A percentile compares a stretch with the other conserved stretches of the same genome.
phyloP scores from a whole-genome alignment of 2,797 vertebrate species.

The Scolopax bukidnonensis region DNA sequence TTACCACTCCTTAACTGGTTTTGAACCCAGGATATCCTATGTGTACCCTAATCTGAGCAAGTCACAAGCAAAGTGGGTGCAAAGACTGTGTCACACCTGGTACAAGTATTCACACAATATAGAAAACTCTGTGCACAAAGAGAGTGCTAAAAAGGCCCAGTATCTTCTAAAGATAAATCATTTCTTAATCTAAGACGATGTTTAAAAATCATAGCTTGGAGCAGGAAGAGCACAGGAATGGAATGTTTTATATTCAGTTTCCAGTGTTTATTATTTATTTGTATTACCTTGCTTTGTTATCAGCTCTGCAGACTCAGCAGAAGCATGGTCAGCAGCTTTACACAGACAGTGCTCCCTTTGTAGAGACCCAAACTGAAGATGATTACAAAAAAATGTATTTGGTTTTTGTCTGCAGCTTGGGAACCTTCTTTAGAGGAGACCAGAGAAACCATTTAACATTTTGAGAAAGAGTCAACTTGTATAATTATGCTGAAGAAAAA shows the following conservation, averaged over 20 bases:
- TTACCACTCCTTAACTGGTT: background rate
- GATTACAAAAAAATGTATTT: background rate
- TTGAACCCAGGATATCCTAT: background rate
- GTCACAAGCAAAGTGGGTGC: background rate
- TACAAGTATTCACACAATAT: background rate
- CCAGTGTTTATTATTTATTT: constrained; percentile 39
- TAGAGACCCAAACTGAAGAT: background rate
- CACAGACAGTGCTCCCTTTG: constrained; percentile 29
- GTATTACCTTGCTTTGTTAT: constrained; percentile 25
- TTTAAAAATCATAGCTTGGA: background rate
- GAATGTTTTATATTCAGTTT: background rate
- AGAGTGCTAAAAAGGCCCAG: rapidly evolving
- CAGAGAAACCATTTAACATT: background rate
- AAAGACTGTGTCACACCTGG: background rate
- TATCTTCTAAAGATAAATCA: background rate
- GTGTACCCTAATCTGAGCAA: background rate
- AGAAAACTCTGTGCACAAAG: background rate
- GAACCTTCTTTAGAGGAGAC: background rate
- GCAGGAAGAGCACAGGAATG: background rate
- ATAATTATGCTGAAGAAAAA: background rate
- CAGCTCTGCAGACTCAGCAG: constrained; percentile 10
- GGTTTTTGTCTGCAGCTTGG: background rate
- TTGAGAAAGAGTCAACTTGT: background rate
- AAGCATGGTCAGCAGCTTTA: background rate
- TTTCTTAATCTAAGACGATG: background rate